These are phyloP conservation scores for Heterochromis multidens DNA, from an alignment of 2,113 vertebrate genomes.

Conservation along the genomic window DNA sequence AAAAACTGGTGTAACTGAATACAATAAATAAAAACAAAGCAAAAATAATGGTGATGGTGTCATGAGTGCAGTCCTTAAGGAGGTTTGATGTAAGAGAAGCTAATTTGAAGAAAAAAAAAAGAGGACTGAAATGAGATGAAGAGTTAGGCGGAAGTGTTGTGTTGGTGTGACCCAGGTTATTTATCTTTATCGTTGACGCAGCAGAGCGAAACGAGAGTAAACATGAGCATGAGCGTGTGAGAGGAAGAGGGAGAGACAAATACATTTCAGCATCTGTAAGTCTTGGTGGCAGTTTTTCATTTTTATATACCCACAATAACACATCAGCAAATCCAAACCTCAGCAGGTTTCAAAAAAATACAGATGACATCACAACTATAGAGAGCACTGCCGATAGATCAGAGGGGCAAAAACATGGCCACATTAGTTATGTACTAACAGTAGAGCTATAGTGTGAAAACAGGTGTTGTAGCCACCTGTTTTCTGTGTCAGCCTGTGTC, in stretches of 20 bases:
- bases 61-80: background rate
- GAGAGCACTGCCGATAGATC: background rate
- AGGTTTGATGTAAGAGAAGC: background rate
- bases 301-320: background rate
- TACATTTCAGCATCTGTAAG: background rate
- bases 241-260: background rate
- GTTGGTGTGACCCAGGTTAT: background rate
- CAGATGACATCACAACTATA: background rate
- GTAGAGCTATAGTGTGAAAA: background rate
- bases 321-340: background rate
- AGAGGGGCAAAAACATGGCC: background rate
- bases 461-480: background rate
- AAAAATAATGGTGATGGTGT: background rate
- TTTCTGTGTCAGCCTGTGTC: too few relatives aligned
- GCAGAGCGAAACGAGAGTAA: background rate
- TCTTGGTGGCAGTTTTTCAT: background rate
- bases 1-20: fast-evolving
- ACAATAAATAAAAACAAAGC: background rate
- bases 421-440: background rate
- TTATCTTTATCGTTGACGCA: background rate
- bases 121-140: background rate
- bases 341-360: background rate
- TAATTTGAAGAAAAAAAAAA: background rate
- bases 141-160: background rate
- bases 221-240: background rate